A percentile compares a stretch with the other conserved stretches of the same genome.
Evolutionary conservation across 2,113 vertebrate species (phyloP).

Genomic region (Rhombomys opimus): DNA sequence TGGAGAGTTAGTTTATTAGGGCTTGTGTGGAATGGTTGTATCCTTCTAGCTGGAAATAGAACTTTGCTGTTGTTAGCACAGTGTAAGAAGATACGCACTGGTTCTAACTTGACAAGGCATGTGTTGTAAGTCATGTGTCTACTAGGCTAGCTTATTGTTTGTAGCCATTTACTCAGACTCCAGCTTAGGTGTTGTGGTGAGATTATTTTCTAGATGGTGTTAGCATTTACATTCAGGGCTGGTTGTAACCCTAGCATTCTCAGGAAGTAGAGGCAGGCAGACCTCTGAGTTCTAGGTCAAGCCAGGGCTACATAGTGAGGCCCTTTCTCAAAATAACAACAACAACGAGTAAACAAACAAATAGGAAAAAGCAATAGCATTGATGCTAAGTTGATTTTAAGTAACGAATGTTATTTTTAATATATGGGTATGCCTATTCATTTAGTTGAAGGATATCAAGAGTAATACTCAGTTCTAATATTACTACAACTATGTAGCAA

Average conservation of each 20-base stretch:
- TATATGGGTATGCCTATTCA: background rate
- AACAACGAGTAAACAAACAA: background rate
- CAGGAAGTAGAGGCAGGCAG: background rate
- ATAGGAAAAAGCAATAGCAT: background rate
- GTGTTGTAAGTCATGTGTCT: background rate
- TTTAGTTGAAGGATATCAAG: background rate
- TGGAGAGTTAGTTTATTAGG: background rate
- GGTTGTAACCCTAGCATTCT: background rate
- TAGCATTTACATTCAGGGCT: background rate
- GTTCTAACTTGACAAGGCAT: background rate
- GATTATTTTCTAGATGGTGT: background rate
- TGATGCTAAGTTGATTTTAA: background rate
- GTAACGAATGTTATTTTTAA: background rate
- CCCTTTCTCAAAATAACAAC: background rate
- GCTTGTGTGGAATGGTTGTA: background rate
- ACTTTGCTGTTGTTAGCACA: background rate
- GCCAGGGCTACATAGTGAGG: background rate
- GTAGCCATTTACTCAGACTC: background rate
- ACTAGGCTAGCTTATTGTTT: background rate
- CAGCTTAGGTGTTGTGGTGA: background rate
- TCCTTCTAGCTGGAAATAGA: background rate
- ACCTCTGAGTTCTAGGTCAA: background rate
- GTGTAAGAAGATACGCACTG: background rate
- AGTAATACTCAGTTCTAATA: constrained; percentile 3
- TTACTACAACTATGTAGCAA: background rate